Evolutionary conservation across 2,797 vertebrate species (phyloP).

Genomic region (Botia kubotai): DNA sequence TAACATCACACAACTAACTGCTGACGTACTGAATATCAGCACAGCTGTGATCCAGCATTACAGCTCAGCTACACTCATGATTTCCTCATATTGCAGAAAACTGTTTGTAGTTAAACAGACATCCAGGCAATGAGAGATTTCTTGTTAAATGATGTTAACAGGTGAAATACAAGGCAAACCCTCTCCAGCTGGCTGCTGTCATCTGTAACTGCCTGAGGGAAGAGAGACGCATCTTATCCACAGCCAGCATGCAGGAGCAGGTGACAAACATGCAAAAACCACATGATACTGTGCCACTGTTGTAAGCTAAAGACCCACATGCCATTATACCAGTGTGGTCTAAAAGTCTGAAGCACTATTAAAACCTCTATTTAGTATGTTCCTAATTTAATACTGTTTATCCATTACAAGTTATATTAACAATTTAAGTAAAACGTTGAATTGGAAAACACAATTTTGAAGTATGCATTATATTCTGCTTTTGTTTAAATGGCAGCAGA

Average conservation of each 20-base stretch:
- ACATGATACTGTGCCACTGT: background rate
- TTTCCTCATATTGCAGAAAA: background rate
- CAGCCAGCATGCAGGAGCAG: conserved; percentile 91
- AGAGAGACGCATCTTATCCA: conserved; percentile 90
- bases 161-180: conserved; percentile 88
- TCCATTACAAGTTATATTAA: background rate
- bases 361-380: background rate
- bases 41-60: no score
- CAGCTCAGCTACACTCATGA: background rate
- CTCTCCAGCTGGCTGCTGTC: conserved; percentile 85
- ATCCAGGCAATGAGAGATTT: background rate
- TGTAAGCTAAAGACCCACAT: background rate
- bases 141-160: conserved; percentile 63
- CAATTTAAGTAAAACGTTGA: no score
- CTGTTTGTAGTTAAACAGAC: background rate
- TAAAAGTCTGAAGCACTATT: background rate
- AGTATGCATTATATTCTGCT: no score
- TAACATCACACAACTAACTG: background rate
- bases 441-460: background rate
- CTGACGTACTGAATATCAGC: no score
- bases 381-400: background rate
- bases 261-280: conserved; percentile 70
- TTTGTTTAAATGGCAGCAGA: no score
- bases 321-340: background rate
- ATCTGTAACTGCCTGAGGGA: conserved; percentile 92